Percentiles rank a stretch among this genome's conserved stretches.
phyloP scores from a whole-genome alignment of 2,888 invertebrate genomes.

The Cantharis lateralis region DNA sequence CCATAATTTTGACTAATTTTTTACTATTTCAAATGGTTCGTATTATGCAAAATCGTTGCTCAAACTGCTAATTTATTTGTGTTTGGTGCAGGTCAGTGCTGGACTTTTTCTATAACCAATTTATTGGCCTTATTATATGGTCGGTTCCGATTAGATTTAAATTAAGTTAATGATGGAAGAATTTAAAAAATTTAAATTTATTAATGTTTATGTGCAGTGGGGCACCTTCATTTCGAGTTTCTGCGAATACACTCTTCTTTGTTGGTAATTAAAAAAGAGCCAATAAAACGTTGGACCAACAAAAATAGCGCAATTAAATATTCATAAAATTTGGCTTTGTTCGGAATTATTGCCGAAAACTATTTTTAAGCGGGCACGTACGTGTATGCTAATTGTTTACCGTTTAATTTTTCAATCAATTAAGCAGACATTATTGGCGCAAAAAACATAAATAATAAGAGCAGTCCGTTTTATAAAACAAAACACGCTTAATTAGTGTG shows the following conservation, averaged over 20 bases:
- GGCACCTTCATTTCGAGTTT: not conserved
- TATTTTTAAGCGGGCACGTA: too few species aligned
- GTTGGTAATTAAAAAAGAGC: not conserved
- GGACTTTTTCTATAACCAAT: conserved; percentile 7
- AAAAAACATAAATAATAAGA: not conserved
- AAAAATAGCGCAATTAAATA: not conserved
- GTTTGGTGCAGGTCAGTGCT: conserved; percentile 22
- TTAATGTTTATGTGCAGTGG: not conserved
- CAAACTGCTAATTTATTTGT: not conserved
- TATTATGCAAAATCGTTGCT: not conserved
- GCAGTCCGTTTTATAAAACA: not conserved
- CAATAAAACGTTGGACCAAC: not conserved
- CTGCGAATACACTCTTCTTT: not conserved
- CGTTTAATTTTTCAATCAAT: not conserved
- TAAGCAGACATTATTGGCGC: not conserved
- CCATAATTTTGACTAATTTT: not conserved
- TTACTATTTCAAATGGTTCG: not conserved
- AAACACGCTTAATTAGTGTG: not conserved
- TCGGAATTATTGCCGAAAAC: not conserved
- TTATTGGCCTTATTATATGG: not conserved
- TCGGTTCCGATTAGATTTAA: conserved; percentile 3
- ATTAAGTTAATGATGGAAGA: conserved; percentile 2
- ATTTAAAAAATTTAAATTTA: conserved; percentile 14
- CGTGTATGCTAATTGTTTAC: not conserved
- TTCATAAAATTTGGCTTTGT: not conserved